These are phyloP conservation scores for Drosophila gunungcola DNA, from an alignment of 1,140 invertebrate genomes.

Conservation along the genomic window DNA sequence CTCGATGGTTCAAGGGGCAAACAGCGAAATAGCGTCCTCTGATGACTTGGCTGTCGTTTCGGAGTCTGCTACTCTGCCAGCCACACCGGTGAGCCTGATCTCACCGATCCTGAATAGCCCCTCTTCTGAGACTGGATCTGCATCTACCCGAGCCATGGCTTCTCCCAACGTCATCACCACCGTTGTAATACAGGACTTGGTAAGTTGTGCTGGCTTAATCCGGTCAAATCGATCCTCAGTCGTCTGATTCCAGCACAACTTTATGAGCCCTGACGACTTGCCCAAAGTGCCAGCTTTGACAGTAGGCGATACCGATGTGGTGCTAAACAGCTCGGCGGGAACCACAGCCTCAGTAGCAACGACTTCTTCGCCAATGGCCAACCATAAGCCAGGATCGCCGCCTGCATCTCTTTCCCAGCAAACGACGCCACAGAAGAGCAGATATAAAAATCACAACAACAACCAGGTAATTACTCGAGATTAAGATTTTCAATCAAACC, in stretches of 20 bases:
- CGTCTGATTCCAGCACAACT: constrained; percentile 35
- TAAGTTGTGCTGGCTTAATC: constrained; percentile 4
- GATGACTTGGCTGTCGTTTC: constrained; percentile 40
- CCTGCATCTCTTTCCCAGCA: constrained; percentile 23
- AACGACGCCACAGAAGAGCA: constrained; percentile 51
- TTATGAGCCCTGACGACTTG: constrained; percentile 48
- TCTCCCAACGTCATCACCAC: constrained; percentile 64
- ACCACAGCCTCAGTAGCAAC: constrained; percentile 69
- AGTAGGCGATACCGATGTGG: constrained; percentile 47
- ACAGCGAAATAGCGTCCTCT: constrained; percentile 15
- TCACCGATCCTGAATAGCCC: constrained; percentile 50
- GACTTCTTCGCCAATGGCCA: constrained; percentile 48
- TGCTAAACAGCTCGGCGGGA: constrained; percentile 64
- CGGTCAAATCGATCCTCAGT: background rate
- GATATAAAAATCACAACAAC: constrained; percentile 69
- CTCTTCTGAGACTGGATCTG: constrained; percentile 56
- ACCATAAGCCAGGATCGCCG: constrained; percentile 38
- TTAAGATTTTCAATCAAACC: background rate
- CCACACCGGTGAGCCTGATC: constrained; percentile 46
- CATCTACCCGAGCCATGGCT: constrained; percentile 61
- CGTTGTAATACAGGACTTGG: constrained; percentile 63
- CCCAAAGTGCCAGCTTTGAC: constrained; percentile 44
- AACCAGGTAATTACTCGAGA: constrained; percentile 53
- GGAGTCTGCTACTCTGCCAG: constrained; percentile 53
- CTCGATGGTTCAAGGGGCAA: constrained; percentile 44